Conservation (phyloP, 2,888 invertebrate genomes). For the Hyposoter dolosus region DNA sequence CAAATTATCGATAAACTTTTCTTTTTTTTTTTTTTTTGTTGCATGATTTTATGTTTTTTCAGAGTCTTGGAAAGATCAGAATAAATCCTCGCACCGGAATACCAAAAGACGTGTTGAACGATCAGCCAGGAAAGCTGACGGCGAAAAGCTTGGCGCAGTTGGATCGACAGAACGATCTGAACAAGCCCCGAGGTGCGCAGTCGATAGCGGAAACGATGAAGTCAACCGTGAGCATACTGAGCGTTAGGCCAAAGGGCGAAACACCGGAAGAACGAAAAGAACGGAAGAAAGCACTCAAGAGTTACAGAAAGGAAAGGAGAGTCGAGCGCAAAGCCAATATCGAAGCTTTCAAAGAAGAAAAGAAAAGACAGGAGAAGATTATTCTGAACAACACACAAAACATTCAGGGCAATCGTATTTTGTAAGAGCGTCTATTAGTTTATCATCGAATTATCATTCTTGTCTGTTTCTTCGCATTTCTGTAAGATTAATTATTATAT, state of each 20-base stretch:
- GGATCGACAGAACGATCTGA: slow-evolving; percentile 85
- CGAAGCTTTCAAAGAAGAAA: slow-evolving; percentile 94
- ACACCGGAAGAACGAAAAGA: slow-evolving; percentile 91
- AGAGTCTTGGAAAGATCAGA: slow-evolving; percentile 88
- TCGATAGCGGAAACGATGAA: slow-evolving; percentile 88
- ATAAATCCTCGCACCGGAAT: slow-evolving; percentile 91
- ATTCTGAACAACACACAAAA: slow-evolving; percentile 91
- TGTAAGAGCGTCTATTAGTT: slow-evolving; percentile 80
- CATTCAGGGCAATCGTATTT: slow-evolving; percentile 90
- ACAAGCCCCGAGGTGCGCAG: slow-evolving; percentile 84
- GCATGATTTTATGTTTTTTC: slow-evolving; percentile 70
- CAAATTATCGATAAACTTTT: too few relatives aligned
- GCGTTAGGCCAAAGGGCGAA: slow-evolving; percentile 91
- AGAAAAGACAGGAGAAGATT: slow-evolving; percentile 92
- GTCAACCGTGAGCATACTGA: slow-evolving; percentile 90
- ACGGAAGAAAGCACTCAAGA: slow-evolving; percentile 92
- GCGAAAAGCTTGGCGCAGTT: slow-evolving; percentile 89
- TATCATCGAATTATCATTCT: slow-evolving; percentile 31
- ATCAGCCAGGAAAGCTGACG: slow-evolving; percentile 88
- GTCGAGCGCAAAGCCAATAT: slow-evolving; percentile 93
- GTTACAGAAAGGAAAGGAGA: slow-evolving; percentile 91
- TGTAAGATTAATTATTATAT: slow-evolving; percentile 40
- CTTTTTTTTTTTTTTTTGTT: not conserved
- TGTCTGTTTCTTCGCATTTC: slow-evolving; percentile 35
- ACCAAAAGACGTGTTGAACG: slow-evolving; percentile 89